Evolutionary conservation across 2,113 vertebrate genomes (phyloP).

Genomic region (Octodon degus): DNA sequence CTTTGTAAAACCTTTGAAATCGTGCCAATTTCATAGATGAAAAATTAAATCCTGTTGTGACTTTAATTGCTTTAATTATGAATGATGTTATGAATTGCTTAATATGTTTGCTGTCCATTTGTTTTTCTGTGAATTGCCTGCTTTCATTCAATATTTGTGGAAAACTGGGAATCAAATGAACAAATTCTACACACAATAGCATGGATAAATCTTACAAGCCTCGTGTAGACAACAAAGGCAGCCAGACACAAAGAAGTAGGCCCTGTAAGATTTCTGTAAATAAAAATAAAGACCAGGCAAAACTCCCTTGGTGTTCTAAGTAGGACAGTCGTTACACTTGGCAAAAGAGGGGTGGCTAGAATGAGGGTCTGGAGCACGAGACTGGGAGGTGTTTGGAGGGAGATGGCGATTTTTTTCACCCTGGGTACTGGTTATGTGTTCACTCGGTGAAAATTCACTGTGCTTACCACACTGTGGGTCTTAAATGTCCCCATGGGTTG

Average conservation of each 20-base stretch:
- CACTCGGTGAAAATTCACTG: not conserved
- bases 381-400: not conserved
- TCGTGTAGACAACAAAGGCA: not conserved
- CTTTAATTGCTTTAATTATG: not conserved
- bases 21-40: not conserved
- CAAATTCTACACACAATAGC: not conserved
- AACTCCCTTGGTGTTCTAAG: not conserved
- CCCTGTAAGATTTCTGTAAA: not conserved
- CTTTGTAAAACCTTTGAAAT: not conserved
- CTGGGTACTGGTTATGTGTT: not conserved
- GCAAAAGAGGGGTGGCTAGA: not conserved
- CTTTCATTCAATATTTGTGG: not conserved
- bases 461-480: not conserved
- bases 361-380: not conserved
- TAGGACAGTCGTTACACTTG: not conserved
- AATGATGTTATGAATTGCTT: not conserved
- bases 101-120: not conserved
- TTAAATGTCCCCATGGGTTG: not conserved
- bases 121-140: not conserved
- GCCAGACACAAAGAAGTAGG: not conserved
- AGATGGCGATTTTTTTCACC: not conserved
- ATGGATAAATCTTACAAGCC: not conserved
- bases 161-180: not conserved
- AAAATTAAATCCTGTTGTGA: not conserved
- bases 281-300: not conserved